Evolutionary conservation across 2,797 vertebrate species (phyloP).

Genomic region (Poecile montanus): DNA sequence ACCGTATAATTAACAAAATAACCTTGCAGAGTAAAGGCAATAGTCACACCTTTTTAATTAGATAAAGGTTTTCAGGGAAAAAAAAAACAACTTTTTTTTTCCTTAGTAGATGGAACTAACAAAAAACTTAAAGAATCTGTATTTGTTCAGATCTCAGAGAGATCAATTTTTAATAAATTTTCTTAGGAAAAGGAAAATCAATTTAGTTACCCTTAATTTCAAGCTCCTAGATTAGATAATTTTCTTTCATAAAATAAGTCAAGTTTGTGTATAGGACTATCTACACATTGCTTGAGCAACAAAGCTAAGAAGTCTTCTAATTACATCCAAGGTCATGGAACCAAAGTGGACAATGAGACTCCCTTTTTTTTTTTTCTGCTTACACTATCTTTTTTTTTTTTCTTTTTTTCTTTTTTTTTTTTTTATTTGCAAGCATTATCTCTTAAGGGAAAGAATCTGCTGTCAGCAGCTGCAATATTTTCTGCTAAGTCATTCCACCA

Average conservation of each 20-base stretch:
- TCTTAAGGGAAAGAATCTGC: background rate
- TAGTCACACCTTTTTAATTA: background rate
- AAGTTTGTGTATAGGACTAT: background rate
- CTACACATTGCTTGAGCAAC: background rate
- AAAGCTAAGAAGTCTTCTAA: background rate
- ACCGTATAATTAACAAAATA: background rate
- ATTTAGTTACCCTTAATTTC: background rate
- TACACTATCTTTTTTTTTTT: background rate
- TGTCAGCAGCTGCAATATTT: slow-evolving; percentile 47
- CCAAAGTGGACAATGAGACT: background rate
- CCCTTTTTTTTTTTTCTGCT: slow-evolving; percentile 43
- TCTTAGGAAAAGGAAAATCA: background rate
- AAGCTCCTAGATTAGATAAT: background rate
- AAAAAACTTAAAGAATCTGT: background rate
- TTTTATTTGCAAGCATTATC: slow-evolving; percentile 40
- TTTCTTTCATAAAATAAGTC: background rate
- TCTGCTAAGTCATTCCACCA: slow-evolving; percentile 59
- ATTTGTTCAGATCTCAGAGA: background rate
- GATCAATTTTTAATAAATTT: background rate
- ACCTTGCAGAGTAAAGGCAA: background rate
- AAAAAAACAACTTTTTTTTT: background rate
- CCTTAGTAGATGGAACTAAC: background rate
- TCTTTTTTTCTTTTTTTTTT: background rate
- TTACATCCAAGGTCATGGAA: slow-evolving; percentile 25
- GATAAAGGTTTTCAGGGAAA: background rate